Percentiles rank a stretch among this genome's conserved stretches.
These are phyloP conservation scores for Lasiurus cinereus DNA, from an alignment of 2,113 vertebrate species.

Conservation along the genomic window DNA sequence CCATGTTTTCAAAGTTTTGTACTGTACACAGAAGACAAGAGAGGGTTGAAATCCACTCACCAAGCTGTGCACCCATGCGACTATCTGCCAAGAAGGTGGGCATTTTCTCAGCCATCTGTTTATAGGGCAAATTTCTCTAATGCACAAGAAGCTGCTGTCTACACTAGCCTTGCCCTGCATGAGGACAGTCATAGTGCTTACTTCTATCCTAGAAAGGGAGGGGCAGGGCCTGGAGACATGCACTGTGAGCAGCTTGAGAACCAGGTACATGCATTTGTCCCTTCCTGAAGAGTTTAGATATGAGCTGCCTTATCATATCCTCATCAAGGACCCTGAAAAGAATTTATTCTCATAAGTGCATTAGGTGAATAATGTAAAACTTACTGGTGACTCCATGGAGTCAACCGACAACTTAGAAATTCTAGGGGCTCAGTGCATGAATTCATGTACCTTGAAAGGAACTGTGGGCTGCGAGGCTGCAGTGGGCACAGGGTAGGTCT, in stretches of 20 bases:
- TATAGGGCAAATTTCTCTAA: background rate
- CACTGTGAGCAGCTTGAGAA: background rate
- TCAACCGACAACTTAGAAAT: background rate
- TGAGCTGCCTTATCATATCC: background rate
- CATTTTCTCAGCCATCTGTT: background rate
- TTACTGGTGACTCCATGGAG: background rate
- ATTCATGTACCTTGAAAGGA: no score
- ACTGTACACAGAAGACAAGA: background rate
- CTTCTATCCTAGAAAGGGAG: background rate
- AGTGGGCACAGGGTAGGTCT: no score
- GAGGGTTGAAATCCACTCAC: background rate
- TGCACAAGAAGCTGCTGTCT: background rate
- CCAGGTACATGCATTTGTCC: background rate
- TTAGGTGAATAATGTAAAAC: background rate
- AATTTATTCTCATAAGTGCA: background rate
- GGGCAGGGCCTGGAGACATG: background rate
- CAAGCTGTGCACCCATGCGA: rapidly evolving
- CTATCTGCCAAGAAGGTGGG: background rate
- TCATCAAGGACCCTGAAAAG: background rate
- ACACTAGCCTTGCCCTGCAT: background rate
- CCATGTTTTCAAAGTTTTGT: background rate
- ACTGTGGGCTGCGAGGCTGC: no score
- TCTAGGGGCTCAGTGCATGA: no score
- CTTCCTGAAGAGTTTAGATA: no score
- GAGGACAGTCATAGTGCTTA: background rate